Conservation (phyloP, 1,140 invertebrate species). For the Neuroterus valhalla region DNA sequence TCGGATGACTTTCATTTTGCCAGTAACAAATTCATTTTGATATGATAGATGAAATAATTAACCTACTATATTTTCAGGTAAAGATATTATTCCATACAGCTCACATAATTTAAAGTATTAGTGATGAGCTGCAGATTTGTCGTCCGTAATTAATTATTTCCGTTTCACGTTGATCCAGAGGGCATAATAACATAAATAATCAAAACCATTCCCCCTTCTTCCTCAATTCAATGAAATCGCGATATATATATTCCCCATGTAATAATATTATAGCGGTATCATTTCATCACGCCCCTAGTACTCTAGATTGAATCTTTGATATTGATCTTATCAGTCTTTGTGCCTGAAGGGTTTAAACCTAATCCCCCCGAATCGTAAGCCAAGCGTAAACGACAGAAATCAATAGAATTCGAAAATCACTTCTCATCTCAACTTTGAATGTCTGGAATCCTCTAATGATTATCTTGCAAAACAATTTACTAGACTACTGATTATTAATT, state of each 20-base stretch:
- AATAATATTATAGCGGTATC: background rate
- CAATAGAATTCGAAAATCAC: slow-evolving; percentile 53
- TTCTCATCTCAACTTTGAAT: slow-evolving; percentile 27
- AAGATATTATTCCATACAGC: too few relatives aligned
- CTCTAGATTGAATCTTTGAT: slow-evolving; percentile 26
- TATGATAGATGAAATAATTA: slow-evolving; percentile 19
- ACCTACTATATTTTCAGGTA: background rate
- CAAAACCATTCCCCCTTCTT: too few relatives aligned
- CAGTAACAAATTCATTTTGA: slow-evolving; percentile 38
- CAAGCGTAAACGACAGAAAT: slow-evolving; percentile 52
- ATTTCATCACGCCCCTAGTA: slow-evolving; percentile 18
- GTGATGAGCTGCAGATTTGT: too few relatives aligned
- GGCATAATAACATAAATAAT: too few relatives aligned
- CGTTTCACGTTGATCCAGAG: too few relatives aligned
- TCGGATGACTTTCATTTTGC: slow-evolving; percentile 54
- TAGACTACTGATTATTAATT: too few relatives aligned
- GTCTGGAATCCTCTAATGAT: background rate
- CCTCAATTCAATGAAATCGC: too few relatives aligned
- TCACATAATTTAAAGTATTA: too few relatives aligned
- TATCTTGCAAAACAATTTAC: background rate
- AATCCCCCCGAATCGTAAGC: slow-evolving; percentile 51
- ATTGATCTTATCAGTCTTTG: slow-evolving; percentile 30
- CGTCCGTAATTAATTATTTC: too few relatives aligned
- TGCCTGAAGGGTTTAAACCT: slow-evolving; percentile 53
- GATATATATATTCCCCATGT: background rate